Conservation (phyloP, 2,888 invertebrate species). For the Polydrusus tereticollis region DNA sequence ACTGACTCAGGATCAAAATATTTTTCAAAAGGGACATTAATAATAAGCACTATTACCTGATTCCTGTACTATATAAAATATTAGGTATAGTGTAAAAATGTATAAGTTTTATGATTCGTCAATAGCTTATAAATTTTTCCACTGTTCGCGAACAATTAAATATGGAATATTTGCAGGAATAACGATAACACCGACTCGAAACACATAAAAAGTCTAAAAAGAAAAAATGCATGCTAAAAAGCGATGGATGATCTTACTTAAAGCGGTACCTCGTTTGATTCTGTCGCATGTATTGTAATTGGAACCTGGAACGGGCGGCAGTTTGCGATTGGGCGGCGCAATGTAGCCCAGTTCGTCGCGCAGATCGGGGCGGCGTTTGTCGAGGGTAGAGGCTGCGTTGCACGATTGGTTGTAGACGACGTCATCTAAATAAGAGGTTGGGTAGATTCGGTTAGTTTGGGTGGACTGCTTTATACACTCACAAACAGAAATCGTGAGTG, state of each 20-base stretch:
- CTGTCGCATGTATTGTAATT: slow-evolving; percentile 95
- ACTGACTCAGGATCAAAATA: no score
- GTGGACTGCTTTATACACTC: no score
- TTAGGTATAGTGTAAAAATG: no score
- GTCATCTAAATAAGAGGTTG: slow-evolving; percentile 73
- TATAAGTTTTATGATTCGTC: no score
- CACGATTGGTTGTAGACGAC: slow-evolving; percentile 89
- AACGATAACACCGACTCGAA: slow-evolving; percentile 13
- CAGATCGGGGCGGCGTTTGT: slow-evolving; percentile 85
- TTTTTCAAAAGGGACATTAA: no score
- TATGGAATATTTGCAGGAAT: slow-evolving; percentile 31
- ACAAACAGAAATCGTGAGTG: no score
- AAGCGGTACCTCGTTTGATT: slow-evolving; percentile 92
- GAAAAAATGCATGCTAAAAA: slow-evolving; percentile 54
- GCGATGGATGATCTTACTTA: slow-evolving; percentile 76
- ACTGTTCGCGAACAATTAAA: background rate
- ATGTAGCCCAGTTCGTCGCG: slow-evolving; percentile 93
- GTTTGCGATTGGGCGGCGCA: slow-evolving; percentile 91
- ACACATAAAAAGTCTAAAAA: slow-evolving; percentile 43
- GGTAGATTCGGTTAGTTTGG: background rate
- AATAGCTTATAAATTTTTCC: slow-evolving; percentile 5
- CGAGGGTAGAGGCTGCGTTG: slow-evolving; percentile 76
- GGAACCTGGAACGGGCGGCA: slow-evolving; percentile 92
- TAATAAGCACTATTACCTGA: no score
- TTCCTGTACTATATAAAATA: no score